Base-by-base conservation (phyloP, 2,888 invertebrate genomes). In the Furcula furcula region DNA sequence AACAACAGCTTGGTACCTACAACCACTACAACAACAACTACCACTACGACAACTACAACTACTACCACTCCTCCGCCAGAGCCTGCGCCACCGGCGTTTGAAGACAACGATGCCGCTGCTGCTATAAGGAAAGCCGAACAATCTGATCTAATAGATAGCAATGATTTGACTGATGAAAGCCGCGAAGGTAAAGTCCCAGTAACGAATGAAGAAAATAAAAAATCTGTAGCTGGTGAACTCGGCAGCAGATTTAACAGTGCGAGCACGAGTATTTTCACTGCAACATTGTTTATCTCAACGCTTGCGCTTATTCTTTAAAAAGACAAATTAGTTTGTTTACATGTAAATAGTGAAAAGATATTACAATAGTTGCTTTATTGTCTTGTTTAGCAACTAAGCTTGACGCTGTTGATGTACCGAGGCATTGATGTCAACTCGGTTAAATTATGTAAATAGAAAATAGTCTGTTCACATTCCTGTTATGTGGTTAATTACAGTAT, bases 1-100 rank as follows among this genome's bases (percentile, higher is more conserved):
- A 96, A 96, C 73, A 92, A 93, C 53, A 93, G 92, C 9, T 76
- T 94, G 22, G 94, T 96, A 11, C 96, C 96, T 1, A 95, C 95
- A 7, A 95, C 94, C 0, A 92, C 92, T 0, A 91, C 93, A 0
- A 90, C 87, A 2, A 92, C 91, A 0, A 91, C 91, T 0, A 92
- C 91, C 3, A 92, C 93, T 2, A 25, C 25, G 1, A 28, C 28
- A 2, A 91, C 91, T 7, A 90, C 90, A 4, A 91, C 91, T 10
- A 56, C 55, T 1, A 91, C 91, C 4, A 87, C 90, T 19, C 78
- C 81, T 34, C 72, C 86, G 7, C 88, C 90, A 3, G 89, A 90
- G 29, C 88, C 88, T 28, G 85, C 86, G 12, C 88, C 89, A 29
- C 91, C 91, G 18, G 75, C 76, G 36, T 84, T 89, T 7, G 82